phyloP scores from a whole-genome alignment of 2,113 vertebrate genomes.

The Hydrochoerus hydrochaeris region DNA sequence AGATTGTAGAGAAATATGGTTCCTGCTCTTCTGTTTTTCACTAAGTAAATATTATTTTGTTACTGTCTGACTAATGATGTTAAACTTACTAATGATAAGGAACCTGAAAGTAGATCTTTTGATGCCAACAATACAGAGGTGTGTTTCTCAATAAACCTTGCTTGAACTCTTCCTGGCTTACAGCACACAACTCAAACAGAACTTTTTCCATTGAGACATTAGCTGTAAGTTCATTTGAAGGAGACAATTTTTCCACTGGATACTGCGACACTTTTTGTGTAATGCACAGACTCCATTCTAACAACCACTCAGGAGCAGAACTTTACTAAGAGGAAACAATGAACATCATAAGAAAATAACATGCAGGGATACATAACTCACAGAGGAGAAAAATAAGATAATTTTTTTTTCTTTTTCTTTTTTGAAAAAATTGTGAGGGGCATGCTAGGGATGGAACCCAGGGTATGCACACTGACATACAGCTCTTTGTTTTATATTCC shows the following conservation, averaged over 20 bases:
- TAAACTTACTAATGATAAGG: constrained; percentile 7
- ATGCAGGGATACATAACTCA: background rate
- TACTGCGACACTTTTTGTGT: background rate
- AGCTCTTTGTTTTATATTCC: background rate
- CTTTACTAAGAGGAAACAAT: background rate
- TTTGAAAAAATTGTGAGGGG: background rate
- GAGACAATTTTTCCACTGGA: background rate
- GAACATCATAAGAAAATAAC: background rate
- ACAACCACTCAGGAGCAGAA: background rate
- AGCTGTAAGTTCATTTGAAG: background rate
- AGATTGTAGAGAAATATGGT: background rate
- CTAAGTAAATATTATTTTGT: background rate
- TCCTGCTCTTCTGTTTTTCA: background rate
- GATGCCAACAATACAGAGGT: background rate
- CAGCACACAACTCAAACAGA: background rate
- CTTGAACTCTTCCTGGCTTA: background rate
- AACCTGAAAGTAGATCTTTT: constrained; percentile 20
- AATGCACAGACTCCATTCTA: background rate
- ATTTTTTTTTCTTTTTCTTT: background rate
- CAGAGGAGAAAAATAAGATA: background rate
- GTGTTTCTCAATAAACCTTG: background rate
- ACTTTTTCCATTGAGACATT: background rate
- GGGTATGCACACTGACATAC: background rate
- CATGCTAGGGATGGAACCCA: background rate
- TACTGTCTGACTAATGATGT: constrained; percentile 15